Evolutionary conservation across 1,140 invertebrate species (phyloP).

Genomic region (Calephelis nemesis): DNA sequence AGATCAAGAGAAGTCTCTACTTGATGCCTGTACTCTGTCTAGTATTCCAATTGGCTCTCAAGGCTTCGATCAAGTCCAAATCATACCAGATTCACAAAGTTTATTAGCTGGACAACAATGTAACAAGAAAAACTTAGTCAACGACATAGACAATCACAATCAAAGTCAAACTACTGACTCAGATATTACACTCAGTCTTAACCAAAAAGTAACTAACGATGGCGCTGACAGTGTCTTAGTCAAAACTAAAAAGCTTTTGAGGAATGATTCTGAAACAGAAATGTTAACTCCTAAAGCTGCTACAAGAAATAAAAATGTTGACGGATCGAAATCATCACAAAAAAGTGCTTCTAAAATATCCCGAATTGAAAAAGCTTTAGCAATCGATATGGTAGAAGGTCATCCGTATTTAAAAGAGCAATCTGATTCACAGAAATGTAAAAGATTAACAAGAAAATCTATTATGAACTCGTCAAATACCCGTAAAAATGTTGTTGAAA

Average conservation of each 20-base stretch:
- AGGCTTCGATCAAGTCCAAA: not conserved
- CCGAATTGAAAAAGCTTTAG: conserved; percentile 64
- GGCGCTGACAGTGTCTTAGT: too few relatives aligned
- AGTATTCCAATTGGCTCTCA: not conserved
- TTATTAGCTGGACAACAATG: conserved; percentile 2
- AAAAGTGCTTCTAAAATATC: conserved; percentile 49
- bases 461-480: conserved; percentile 34
- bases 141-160: too few relatives aligned
- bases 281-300: conserved; percentile 16
- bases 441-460: conserved; percentile 52
- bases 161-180: too few relatives aligned
- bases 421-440: conserved; percentile 31
- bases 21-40: not conserved
- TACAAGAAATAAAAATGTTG: conserved; percentile 22
- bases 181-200: not conserved
- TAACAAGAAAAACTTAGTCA: not conserved
- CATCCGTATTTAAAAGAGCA: conserved; percentile 60
- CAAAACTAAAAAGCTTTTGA: not conserved
- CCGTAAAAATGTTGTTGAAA: conserved; percentile 44
- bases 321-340: conserved; percentile 35
- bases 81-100: conserved; percentile 1
- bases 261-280: conserved; percentile 12
- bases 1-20: not conserved
- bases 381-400: conserved; percentile 73
- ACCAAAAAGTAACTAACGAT: not conserved